phyloP scores from a whole-genome alignment of 2,888 invertebrate species.

The Teleogryllus oceanicus region DNA sequence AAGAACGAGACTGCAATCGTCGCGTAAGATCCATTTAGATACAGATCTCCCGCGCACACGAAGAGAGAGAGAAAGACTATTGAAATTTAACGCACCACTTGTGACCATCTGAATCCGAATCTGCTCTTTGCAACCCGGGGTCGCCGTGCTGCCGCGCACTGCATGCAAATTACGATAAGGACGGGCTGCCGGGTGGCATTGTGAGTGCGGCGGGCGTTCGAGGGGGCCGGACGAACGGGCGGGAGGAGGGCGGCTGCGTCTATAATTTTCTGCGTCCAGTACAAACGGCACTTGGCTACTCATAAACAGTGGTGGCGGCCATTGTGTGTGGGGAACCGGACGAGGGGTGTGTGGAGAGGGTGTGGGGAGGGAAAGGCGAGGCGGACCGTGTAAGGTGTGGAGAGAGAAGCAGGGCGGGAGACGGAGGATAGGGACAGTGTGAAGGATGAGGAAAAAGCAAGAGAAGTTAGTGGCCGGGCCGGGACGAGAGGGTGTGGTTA shows the following conservation, averaged over 20 bases:
- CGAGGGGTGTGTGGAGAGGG: no score
- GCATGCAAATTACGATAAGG: conserved; percentile 5
- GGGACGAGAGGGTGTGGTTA: no score
- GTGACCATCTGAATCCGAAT: background rate
- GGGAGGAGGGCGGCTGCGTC: background rate
- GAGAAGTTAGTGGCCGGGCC: no score
- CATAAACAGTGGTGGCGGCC: background rate
- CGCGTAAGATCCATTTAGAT: background rate
- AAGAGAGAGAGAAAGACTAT: background rate
- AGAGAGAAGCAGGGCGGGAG: background rate
- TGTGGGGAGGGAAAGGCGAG: background rate
- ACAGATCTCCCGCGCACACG: background rate
- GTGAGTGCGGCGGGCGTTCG: background rate
- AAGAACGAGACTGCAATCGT: background rate
- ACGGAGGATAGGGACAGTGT: no score
- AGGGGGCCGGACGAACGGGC: background rate
- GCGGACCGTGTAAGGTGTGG: background rate
- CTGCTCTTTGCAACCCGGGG: background rate
- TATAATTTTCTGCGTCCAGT: background rate
- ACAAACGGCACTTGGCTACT: background rate
- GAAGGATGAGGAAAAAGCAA: no score
- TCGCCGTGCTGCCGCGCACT: background rate
- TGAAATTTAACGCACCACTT: background rate
- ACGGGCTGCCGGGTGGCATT: background rate
- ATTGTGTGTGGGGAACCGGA: no score